Evolutionary conservation across 2,113 vertebrate species (phyloP).

Genomic region (Prinia subflava): DNA sequence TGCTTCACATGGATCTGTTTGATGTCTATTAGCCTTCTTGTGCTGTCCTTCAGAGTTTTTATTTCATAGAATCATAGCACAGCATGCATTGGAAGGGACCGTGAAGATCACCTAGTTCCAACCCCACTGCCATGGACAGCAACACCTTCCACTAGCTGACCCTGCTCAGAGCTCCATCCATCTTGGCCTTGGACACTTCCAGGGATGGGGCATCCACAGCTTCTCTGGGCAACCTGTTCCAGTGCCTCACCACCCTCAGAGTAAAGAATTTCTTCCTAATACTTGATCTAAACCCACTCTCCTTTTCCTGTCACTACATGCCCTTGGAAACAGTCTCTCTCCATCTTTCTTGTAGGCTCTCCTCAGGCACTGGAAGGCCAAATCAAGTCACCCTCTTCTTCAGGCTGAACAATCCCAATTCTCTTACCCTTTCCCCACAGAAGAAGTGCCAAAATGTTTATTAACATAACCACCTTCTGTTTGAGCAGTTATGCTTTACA

Average conservation of each 20-base stretch:
- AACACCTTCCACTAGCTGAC: not conserved
- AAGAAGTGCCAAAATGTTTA: not conserved
- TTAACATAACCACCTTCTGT: not conserved
- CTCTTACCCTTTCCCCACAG: not conserved
- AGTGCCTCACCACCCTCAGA: not conserved
- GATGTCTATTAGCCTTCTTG: not conserved
- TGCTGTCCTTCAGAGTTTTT: not conserved
- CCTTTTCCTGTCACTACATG: not conserved
- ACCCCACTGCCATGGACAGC: rapidly evolving
- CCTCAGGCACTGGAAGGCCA: not conserved
- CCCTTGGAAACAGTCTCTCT: not conserved
- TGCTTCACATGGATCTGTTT: not conserved
- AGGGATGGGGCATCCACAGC: not conserved
- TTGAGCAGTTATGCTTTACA: not conserved
- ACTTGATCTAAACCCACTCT: not conserved
- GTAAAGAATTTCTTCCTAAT: not conserved
- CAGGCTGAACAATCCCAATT: not conserved
- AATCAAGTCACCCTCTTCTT: not conserved
- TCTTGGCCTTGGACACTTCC: not conserved
- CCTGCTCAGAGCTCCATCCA: not conserved
- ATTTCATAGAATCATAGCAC: not conserved
- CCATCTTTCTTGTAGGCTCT: not conserved
- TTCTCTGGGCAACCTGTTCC: not conserved
- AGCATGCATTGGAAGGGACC: not conserved
- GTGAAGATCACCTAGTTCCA: not conserved